Evolutionary conservation across 2,113 vertebrate species (phyloP).

Genomic region (Silurus asotus): DNA sequence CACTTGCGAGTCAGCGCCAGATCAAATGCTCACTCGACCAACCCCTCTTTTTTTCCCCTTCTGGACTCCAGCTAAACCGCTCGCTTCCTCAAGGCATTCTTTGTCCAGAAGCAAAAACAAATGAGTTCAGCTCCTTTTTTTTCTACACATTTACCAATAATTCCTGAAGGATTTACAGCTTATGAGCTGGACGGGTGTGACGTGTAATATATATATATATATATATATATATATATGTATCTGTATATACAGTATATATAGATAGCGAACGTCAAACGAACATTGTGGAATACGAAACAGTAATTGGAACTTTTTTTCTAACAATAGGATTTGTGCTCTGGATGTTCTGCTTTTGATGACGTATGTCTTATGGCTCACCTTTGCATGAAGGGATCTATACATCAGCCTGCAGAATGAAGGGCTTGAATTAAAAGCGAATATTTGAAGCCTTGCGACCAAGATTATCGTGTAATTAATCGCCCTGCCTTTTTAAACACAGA

Average conservation of each 20-base stretch:
- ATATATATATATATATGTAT: too few species aligned
- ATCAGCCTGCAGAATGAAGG: neutral
- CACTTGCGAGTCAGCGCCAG: constrained; percentile 40
- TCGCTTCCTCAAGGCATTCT: constrained; percentile 50
- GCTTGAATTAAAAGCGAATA: neutral
- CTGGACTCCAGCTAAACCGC: constrained; percentile 23
- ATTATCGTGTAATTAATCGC: neutral
- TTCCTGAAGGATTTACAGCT: neutral
- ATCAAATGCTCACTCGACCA: constrained; percentile 34
- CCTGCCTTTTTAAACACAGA: neutral
- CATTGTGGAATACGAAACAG: neutral
- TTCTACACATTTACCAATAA: neutral
- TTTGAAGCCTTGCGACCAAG: neutral
- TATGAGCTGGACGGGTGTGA: neutral
- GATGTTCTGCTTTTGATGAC: neutral
- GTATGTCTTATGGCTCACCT: neutral
- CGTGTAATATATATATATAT: neutral
- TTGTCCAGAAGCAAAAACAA: constrained; percentile 54
- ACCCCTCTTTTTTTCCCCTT: neutral
- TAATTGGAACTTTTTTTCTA: neutral
- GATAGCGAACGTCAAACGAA: neutral
- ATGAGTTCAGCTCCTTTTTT: constrained; percentile 42
- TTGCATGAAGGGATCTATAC: neutral
- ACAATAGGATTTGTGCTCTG: neutral
- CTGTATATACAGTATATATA: too few species aligned